A percentile compares a stretch with the other conserved stretches of the same genome.
These are phyloP conservation scores for Hesperophylax magnus DNA, from an alignment of 1,140 invertebrate genomes.

Conservation along the genomic window DNA sequence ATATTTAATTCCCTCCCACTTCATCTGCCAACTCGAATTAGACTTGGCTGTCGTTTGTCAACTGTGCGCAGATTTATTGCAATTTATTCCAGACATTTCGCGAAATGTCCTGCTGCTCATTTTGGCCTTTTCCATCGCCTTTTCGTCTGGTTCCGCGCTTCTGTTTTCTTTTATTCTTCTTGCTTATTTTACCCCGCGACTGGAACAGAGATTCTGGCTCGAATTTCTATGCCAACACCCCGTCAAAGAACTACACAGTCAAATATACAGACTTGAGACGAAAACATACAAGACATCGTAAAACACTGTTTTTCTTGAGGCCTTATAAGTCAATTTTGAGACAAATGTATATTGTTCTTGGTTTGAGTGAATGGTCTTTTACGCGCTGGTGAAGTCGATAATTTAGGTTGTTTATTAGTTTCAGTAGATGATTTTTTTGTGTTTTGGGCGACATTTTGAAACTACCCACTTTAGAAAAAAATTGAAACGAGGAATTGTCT, in stretches of 20 bases:
- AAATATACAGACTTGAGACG: slow-evolving; percentile 14
- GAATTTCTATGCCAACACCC: slow-evolving; percentile 26
- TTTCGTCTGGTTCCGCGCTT: slow-evolving; percentile 18
- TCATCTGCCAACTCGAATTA: slow-evolving; percentile 30
- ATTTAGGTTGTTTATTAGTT: slow-evolving; percentile 6
- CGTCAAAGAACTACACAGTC: slow-evolving; percentile 8
- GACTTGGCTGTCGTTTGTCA: slow-evolving; percentile 32
- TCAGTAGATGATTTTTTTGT: neutral
- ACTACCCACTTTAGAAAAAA: neutral
- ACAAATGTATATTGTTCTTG: neutral
- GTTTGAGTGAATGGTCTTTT: neutral
- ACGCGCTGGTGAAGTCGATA: neutral
- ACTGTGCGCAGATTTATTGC: slow-evolving; percentile 37
- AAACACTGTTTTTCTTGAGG: neutral
- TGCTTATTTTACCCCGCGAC: slow-evolving; percentile 4
- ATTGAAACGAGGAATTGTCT: no score
- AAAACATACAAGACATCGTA: slow-evolving; percentile 34
- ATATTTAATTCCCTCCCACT: slow-evolving; percentile 5
- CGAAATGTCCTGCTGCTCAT: slow-evolving; percentile 14
- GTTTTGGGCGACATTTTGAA: neutral
- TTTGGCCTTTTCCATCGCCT: slow-evolving; percentile 11
- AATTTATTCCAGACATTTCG: slow-evolving; percentile 39
- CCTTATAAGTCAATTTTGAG: slow-evolving; percentile 15
- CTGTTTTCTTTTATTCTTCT: neutral
- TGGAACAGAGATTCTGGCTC: slow-evolving; percentile 11